A percentile compares a stretch with the other conserved stretches of the same genome.
phyloP scores from a whole-genome alignment of 2,888 invertebrate genomes.

The Pheosia tremula region DNA sequence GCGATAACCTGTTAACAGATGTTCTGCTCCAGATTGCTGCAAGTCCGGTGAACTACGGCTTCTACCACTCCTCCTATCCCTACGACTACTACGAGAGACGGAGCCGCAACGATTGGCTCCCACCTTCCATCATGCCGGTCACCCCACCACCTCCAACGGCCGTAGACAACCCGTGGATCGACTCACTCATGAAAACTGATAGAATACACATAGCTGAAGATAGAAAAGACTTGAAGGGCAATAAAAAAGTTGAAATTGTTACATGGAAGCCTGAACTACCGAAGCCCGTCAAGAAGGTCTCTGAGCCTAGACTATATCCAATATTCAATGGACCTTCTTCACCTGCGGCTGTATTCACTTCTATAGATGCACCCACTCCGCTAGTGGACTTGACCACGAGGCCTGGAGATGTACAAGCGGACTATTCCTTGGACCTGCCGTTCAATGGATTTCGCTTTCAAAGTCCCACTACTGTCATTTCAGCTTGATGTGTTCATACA shows the following conservation, averaged over 20 bases:
- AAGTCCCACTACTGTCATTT: constrained; percentile 80
- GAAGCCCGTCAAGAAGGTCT: constrained; percentile 47
- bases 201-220: constrained; percentile 53
- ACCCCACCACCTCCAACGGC: constrained; percentile 54
- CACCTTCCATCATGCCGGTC: constrained; percentile 62
- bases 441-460: constrained; percentile 80
- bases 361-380: constrained; percentile 61
- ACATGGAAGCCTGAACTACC: constrained; percentile 56
- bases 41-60: constrained; percentile 90
- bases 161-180: constrained; percentile 50
- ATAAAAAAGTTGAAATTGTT: constrained; percentile 34
- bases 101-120: constrained; percentile 64
- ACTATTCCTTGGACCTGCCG: constrained; percentile 76
- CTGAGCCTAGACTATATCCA: constrained; percentile 62
- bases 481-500: constrained; percentile 72
- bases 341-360: constrained; percentile 50
- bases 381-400: constrained; percentile 66
- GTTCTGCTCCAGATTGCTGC: constrained; percentile 87
- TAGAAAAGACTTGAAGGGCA: constrained; percentile 37
- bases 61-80: constrained; percentile 85
- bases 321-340: constrained; percentile 51
- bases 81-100: constrained; percentile 78
- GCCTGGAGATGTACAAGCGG: constrained; percentile 78
- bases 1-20: constrained; percentile 78
- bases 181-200: constrained; percentile 56